Percentiles rank a stretch among this genome's conserved stretches.
These are phyloP conservation scores for Andrena trimmerana DNA, from an alignment of 2,888 invertebrate species.

Conservation along the genomic window DNA sequence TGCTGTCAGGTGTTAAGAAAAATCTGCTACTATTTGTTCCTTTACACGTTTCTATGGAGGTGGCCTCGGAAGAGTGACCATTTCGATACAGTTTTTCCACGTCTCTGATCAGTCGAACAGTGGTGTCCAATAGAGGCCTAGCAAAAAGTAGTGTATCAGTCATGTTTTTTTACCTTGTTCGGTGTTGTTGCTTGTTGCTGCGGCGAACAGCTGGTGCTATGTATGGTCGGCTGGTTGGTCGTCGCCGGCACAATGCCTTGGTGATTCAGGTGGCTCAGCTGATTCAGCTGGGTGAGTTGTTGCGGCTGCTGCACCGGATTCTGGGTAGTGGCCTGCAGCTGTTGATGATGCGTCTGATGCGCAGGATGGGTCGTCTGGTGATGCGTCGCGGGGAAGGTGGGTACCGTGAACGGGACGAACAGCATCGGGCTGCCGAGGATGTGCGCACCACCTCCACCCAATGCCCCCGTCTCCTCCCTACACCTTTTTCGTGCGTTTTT, in stretches of 20 bases:
- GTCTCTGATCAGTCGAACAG: not conserved
- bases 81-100: not conserved
- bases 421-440: slow-evolving; percentile 85
- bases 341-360: slow-evolving; percentile 82
- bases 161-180: slow-evolving; percentile 80
- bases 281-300: slow-evolving; percentile 80
- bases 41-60: not conserved
- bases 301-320: slow-evolving; percentile 78
- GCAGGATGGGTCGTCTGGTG: slow-evolving; percentile 82
- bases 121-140: not conserved
- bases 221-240: slow-evolving; percentile 80
- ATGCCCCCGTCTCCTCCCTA: slow-evolving; percentile 85
- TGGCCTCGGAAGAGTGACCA: not conserved
- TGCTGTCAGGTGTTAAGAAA: not conserved
- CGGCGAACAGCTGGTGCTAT: slow-evolving; percentile 84
- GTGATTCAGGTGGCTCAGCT: slow-evolving; percentile 83
- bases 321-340: slow-evolving; percentile 78
- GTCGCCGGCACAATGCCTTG: slow-evolving; percentile 81
- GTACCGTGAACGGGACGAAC: slow-evolving; percentile 85
- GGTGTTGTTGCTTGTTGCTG: slow-evolving; percentile 84
- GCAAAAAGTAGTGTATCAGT: slow-evolving; percentile 26
- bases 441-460: slow-evolving; percentile 85
- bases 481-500: slow-evolving; percentile 81
- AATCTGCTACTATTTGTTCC: not conserved
- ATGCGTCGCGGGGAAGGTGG: slow-evolving; percentile 84